A percentile compares a stretch with the other conserved stretches of the same genome.
These are phyloP conservation scores for Lontra canadensis DNA, from an alignment of 2,113 vertebrate species.

Conservation along the genomic window DNA sequence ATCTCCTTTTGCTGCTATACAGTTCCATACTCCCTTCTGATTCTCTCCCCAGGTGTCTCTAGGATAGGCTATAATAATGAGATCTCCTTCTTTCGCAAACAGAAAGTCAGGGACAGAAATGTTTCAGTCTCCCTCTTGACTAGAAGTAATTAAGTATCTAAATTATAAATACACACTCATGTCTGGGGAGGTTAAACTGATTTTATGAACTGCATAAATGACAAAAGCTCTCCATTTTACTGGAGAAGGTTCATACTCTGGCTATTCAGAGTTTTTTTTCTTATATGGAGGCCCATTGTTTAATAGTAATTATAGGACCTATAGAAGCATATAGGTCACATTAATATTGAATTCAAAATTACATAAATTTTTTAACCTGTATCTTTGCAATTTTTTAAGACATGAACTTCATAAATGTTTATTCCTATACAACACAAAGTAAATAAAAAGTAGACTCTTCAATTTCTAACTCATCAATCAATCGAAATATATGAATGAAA, in stretches of 20 bases:
- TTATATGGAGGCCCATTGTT: slow-evolving; percentile 24
- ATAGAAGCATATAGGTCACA: not conserved
- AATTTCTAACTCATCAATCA: not conserved
- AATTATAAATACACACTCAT: slow-evolving; percentile 77
- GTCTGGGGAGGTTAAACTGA: slow-evolving; percentile 77
- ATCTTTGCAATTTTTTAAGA: not conserved
- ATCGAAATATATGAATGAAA: not conserved
- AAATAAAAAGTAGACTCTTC: not conserved
- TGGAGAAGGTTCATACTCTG: slow-evolving; percentile 40
- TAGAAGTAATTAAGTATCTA: slow-evolving; percentile 82
- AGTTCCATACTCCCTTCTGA: slow-evolving; percentile 32
- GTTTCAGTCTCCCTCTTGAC: slow-evolving; percentile 75
- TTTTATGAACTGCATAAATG: slow-evolving; percentile 77
- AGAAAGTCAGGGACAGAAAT: slow-evolving; percentile 68
- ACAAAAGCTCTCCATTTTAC: slow-evolving; percentile 64
- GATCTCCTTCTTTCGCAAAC: slow-evolving; percentile 77
- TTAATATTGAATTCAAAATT: not conserved
- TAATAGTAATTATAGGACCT: not conserved
- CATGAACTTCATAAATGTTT: not conserved
- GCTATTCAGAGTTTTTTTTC: not conserved
- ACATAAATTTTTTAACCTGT: not conserved
- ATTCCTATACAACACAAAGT: not conserved
- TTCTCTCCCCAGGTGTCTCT: not conserved
- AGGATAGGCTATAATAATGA: slow-evolving; percentile 77
- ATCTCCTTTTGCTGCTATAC: not conserved